Evolutionary conservation across 2,888 invertebrate genomes (phyloP), one percentile per base, ranked within the genome.

Genomic region (Lutraria lutraria): DNA sequence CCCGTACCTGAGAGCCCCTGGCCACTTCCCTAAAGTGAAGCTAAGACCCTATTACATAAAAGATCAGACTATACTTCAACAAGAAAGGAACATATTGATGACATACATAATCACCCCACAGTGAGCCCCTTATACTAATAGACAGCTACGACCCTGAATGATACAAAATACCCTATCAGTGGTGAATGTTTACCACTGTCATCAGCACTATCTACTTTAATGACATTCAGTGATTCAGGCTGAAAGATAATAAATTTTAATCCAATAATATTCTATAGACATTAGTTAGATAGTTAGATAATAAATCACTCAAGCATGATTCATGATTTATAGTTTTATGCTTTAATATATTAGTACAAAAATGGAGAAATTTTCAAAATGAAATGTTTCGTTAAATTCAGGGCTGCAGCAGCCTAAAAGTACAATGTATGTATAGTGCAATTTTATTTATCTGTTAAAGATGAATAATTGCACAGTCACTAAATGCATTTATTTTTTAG

Each of bases 191-290:
- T 81, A 81, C 54, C 81, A n/a, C 53, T 21, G 29, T 81, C 29
- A 29, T 53, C 56, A 56, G 3, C 29, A 21, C 34, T 56, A 56
- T 53, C 81, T 52, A 81, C 21, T 54, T 76, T 34, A 76, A 76
- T 29, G 13, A 34, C 43, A 72, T 83, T 76, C 84, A 19, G 83
- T 60, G 29, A 76, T 84, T 52, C 72, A 72, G n/a, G 29, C 83
- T 43, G 21, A 53, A 31, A 52, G 84, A 84, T 84, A 84, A 84
- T 84, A 72, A 84, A 84, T 8, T 82, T 76, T 83, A 83, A 83
- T 83, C 52, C 83, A 25, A 29, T 34, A 79, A 79, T 79, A 31
- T 52, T 79, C 79, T 43, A 25, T 68, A 68, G 63, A n/a, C n/a
- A 68, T 68, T 13, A 68, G 63, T 25, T 21, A 21, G 21, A 21